Conservation (phyloP, 1,140 invertebrate species). For the Cotesia chilonis region DNA sequence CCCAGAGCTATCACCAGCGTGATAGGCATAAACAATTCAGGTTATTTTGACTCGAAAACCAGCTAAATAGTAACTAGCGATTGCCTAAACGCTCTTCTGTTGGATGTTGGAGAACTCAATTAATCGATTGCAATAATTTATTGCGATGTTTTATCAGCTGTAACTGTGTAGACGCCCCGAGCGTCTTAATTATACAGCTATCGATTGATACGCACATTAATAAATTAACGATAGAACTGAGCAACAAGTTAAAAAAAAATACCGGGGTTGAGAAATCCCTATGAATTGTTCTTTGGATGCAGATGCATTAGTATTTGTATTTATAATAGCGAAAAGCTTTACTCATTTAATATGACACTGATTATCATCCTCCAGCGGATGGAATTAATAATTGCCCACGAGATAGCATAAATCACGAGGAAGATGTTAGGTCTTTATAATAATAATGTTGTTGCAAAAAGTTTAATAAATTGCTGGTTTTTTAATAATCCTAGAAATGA, state of each 20-base stretch:
- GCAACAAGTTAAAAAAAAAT: too few relatives aligned
- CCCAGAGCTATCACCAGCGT: background rate
- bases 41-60: too few relatives aligned
- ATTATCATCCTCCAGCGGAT: constrained; percentile 12
- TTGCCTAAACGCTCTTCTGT: too few relatives aligned
- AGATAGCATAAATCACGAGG: constrained; percentile 7
- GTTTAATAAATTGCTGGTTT: background rate
- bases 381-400: constrained; percentile 22
- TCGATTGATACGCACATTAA: constrained; percentile 14
- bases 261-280: too few relatives aligned
- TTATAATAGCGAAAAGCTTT: constrained; percentile 15
- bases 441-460: constrained; percentile 8
- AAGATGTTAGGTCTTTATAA: background rate
- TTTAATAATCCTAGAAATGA: too few relatives aligned
- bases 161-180: constrained; percentile 17
- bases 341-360: constrained; percentile 28
- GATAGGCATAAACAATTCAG: background rate
- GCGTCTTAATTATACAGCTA: constrained; percentile 25
- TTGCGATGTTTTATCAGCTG: background rate
- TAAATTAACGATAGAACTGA: constrained; percentile 1
- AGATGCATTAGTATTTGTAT: background rate
- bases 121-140: too few relatives aligned
- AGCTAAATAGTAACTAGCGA: too few relatives aligned
- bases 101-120: too few relatives aligned
- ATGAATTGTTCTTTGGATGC: background rate